These are phyloP conservation scores for Anolis carolinensis DNA, from an alignment of 2,113 vertebrate genomes.

Conservation along the genomic window DNA sequence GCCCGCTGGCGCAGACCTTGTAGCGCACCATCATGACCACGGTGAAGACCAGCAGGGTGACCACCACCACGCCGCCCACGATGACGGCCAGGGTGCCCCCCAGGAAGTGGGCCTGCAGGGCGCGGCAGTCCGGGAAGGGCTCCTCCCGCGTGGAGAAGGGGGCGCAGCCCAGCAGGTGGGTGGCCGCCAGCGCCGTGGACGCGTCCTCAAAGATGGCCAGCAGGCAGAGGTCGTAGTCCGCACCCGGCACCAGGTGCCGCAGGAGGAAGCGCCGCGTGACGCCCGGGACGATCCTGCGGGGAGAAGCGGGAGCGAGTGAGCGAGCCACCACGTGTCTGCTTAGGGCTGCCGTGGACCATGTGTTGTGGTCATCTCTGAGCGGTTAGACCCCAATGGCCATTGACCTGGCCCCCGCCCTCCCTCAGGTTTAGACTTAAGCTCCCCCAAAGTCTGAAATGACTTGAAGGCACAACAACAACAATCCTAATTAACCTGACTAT, in stretches of 20 bases:
- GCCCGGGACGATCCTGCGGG: constrained; percentile 84
- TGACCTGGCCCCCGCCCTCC: too few relatives aligned
- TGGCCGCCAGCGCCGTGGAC: constrained; percentile 84
- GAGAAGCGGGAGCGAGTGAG: constrained; percentile 12
- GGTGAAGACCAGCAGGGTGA: constrained; percentile 89
- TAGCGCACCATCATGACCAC: constrained; percentile 91
- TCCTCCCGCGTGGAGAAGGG: constrained; percentile 86
- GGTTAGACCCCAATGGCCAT: too few relatives aligned
- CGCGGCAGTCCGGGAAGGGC: constrained; percentile 85
- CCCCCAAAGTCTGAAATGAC: too few relatives aligned
- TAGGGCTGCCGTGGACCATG: too few relatives aligned
- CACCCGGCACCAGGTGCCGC: constrained; percentile 86
- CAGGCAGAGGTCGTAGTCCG: constrained; percentile 89
- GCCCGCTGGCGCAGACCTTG: constrained; percentile 79
- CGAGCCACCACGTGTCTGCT: too few relatives aligned
- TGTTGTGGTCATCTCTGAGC: too few relatives aligned
- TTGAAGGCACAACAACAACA: too few relatives aligned
- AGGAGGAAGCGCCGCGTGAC: constrained; percentile 84
- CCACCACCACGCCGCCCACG: constrained; percentile 89
- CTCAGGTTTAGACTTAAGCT: too few relatives aligned
- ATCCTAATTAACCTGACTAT: too few relatives aligned
- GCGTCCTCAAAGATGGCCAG: constrained; percentile 88
- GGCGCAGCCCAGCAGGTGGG: constrained; percentile 86
- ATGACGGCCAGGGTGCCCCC: constrained; percentile 90
- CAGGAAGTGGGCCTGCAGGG: constrained; percentile 89